Evolutionary conservation across 2,888 invertebrate genomes (phyloP).

Genomic region (Stenchaetothrips biformis): DNA sequence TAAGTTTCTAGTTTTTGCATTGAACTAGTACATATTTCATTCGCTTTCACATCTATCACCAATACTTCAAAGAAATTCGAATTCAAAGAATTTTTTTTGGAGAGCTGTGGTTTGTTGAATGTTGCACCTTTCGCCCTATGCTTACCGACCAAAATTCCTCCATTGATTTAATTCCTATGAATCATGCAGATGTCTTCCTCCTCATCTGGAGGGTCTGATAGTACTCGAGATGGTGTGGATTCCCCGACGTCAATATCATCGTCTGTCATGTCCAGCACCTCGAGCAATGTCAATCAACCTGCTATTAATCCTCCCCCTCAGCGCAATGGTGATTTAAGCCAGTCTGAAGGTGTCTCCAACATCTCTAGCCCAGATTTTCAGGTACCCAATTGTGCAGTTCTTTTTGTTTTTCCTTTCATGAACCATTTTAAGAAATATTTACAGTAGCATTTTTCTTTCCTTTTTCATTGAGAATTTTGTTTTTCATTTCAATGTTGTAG

Average conservation of each 20-base stretch:
- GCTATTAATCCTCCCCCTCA: conserved; percentile 44
- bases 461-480: background rate
- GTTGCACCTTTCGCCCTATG: too few species aligned
- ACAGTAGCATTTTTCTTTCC: background rate
- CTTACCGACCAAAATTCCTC: too few species aligned
- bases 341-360: conserved; percentile 81
- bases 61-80: too few species aligned
- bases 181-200: conserved; percentile 35
- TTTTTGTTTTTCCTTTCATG: background rate
- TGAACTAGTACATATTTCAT: too few species aligned
- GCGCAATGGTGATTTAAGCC: conserved; percentile 63
- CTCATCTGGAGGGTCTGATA: conserved; percentile 15
- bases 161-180: background rate
- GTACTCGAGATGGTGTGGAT: conserved; percentile 42
- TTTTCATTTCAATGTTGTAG: background rate
- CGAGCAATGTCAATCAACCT: conserved; percentile 43
- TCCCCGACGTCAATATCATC: conserved; percentile 85
- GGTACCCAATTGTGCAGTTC: conserved; percentile 33
- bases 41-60: too few species aligned
- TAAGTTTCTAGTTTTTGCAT: too few species aligned
- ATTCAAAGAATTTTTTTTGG: too few species aligned
- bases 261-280: conserved; percentile 77
- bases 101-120: too few species aligned
- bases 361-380: conserved; percentile 87
- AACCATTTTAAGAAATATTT: background rate